Percentiles rank a stretch among this genome's conserved stretches.
phyloP scores from a whole-genome alignment of 2,797 vertebrate genomes.

The Lateolabrax maculatus region DNA sequence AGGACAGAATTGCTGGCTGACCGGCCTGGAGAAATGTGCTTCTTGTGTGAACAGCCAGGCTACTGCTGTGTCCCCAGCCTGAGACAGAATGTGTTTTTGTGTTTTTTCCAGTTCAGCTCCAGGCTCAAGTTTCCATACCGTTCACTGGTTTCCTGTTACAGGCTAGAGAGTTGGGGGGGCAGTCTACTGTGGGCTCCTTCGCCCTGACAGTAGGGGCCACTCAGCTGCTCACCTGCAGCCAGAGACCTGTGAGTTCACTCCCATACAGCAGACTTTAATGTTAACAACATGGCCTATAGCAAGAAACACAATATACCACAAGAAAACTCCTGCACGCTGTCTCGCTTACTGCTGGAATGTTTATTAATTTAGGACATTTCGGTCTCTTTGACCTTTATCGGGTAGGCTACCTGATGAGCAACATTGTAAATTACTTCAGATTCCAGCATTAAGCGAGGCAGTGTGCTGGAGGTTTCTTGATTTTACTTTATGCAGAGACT shows the following conservation, averaged over 20 bases:
- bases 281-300: background rate
- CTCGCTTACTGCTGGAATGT: background rate
- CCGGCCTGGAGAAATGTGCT: no score
- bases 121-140: conserved; percentile 30
- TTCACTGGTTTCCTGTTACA: conserved; percentile 88
- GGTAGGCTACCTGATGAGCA: no score
- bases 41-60: no score
- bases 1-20: no score
- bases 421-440: no score
- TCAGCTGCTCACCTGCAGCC: conserved; percentile 78
- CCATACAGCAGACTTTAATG: background rate
- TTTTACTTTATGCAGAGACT: no score
- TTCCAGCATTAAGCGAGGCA: no score
- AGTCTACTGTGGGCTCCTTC: conserved; percentile 83
- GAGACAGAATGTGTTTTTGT: background rate
- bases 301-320: background rate
- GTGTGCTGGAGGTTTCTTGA: no score
- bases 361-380: background rate
- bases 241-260: conserved; percentile 75
- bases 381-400: no score
- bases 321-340: background rate
- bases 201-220: conserved; percentile 44
- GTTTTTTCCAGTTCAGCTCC: conserved; percentile 81
- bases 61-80: no score
- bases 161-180: conserved; percentile 78